Base-by-base conservation (phyloP, 1,140 invertebrate species). In the Drosophila kohkoa region DNA sequence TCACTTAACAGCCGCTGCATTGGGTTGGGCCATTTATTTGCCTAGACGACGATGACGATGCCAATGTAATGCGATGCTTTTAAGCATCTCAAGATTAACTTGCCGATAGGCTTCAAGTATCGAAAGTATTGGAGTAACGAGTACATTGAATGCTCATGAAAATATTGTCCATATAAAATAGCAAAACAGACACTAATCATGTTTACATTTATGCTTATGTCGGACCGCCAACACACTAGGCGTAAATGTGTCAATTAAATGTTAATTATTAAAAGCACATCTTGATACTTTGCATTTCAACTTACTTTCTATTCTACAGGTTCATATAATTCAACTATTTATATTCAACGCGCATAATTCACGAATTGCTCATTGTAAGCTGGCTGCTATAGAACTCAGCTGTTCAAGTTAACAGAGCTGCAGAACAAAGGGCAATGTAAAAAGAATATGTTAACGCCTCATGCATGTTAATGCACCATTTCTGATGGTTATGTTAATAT, bases 1-100 rank as follows among this genome's bases (percentile, higher is more conserved):
- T 80, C 83, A 80, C 82, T 87, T 82, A 86, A 79, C 76, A 86
- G 78, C 79, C 15, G 60, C 59, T 25, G 55, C 41, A 75, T 75
- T 75, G 75, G 79, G 79, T 72, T 49, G 64, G 64, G 52, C 64
- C 25, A 30, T 30, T 48, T 16, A 30, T 30, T 48, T 16, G 46
- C 1, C 32, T 35, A 15, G 11, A 30, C n/a, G 13, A 16, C 7
- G 43, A 15, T 25, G 20, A 25, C 20, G 20, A 25, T 3, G 20
- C 4, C n/a, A 15, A 11, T 13, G 10, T 3, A 8, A 8, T 45
- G 20, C 38, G 49, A 16, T 38, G 28, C 45, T 66, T 43, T 51
- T 57, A 13, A 51, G 62, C 69, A 25, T 51, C 58, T 16, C 28
- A 35, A 74, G 65, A 69, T 74, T 58, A 35, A 69, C 10, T 55